phyloP scores from a whole-genome alignment of 2,113 vertebrate species.

The Numenius arquata region DNA sequence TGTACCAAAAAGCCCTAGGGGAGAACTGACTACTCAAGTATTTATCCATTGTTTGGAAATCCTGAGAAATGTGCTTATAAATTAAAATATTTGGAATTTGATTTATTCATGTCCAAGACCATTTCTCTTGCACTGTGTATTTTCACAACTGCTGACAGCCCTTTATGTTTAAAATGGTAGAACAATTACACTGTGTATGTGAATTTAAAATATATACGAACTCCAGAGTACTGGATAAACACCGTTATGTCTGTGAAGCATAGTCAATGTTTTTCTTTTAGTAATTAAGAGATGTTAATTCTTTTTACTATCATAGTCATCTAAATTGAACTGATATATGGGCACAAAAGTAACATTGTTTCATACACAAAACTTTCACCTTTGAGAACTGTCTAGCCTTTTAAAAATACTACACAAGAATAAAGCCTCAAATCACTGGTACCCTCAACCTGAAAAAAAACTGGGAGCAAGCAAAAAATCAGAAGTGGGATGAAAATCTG shows the following conservation, averaged over 20 bases:
- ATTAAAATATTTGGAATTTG: conserved; percentile 21
- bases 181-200: not conserved
- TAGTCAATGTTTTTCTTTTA: not conserved
- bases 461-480: not conserved
- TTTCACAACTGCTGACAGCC: conserved; percentile 22
- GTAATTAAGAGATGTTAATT: not conserved
- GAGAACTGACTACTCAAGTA: not conserved
- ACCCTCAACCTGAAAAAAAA: not conserved
- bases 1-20: not conserved
- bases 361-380: not conserved
- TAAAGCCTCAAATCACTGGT: not conserved
- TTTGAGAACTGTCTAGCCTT: not conserved
- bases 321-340: not conserved
- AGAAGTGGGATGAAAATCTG: not conserved
- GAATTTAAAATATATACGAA: not conserved
- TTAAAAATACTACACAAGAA: not conserved
- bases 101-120: conserved; percentile 35
- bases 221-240: not conserved
- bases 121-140: not conserved
- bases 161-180: conserved; percentile 12
- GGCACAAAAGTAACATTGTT: not conserved
- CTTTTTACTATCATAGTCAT: not conserved
- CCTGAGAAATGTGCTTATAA: conserved; percentile 34
- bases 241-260: not conserved
- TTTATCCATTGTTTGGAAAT: conserved; percentile 34